Evolutionary conservation across 2,888 invertebrate genomes (phyloP), one percentile per base, ranked within the genome.

Genomic region (Xanthorhoe designata): DNA sequence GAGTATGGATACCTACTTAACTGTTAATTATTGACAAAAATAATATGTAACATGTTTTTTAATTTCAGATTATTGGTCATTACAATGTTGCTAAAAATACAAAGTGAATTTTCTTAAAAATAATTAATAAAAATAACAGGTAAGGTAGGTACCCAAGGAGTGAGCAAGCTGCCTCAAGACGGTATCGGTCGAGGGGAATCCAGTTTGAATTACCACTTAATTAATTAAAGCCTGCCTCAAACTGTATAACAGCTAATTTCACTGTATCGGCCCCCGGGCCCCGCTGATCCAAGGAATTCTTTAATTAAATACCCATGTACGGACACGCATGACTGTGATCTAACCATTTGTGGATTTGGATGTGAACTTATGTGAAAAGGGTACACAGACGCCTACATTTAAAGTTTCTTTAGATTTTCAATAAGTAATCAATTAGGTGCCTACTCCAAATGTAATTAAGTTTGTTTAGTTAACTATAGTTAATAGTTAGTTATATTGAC

Each of bases 141-240:
- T n/a, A n/a, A n/a, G n/a, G n/a, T n/a, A n/a, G n/a, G n/a, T n/a
- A n/a, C n/a, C n/a, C 17, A 47, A 47, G 47, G 17, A 47, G 47
- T 47, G 47, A 47, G 2, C 47, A 17, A 15, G 38, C 24, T 24
- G 42, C 15, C 15, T 55, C 17, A 15, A 47, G 50, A 6, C 17
- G n/a, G 17, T 32, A 49, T 19, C 35, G 38, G 32, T 56, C 17
- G 24, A 58, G 63, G 51, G 45, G 52, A 63, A 63, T 53, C n/a
- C 61, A 50, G 55, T 68, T 62, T 69, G 60, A 64, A 69, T 64
- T 61, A 66, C 64, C 52, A 45, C 56, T 68, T 56, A 68, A 66
- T 69, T 72, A 68, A 70, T 66, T 52, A 63, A 64, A 69, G 38
- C 60, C 49, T 1, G 58, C 53, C 17, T 55, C 60, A 52, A 49